Evolutionary conservation across 1,140 invertebrate genomes (phyloP), one percentile per base, ranked within the genome.

Genomic region (Macrostomum lignano): DNA sequence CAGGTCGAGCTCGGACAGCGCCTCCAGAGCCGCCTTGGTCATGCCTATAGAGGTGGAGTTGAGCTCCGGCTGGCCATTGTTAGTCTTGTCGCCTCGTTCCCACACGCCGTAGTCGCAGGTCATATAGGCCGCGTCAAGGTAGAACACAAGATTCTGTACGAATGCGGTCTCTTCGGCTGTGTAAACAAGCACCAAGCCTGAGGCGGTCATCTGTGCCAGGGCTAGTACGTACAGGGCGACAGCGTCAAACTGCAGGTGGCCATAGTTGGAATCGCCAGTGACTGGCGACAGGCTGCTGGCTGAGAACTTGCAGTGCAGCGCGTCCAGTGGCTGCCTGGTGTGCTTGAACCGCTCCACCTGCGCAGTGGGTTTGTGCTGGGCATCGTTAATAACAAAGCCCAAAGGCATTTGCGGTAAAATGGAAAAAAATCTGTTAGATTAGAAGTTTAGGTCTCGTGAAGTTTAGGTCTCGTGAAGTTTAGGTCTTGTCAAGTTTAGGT

Each of bases 51-150:
- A 93, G 48, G 79, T 93, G 2, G 88, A 81, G 64, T 98, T 98
- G 2, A 98, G 59, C 62, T 98, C 91, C 2, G 82, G 81, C 28
- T 93, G 64, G 28, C 91, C 82, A 62, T 93, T 81, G 61, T 98
- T 98, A 23, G 86, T 94, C 63, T 98, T 98, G 52, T 98, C 91
- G 17, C 91, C 91, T 51, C 91, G 65, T 59, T 96, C 88, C 91
- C 91, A 98, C 38, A 96, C 79, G 24, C 91, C 91, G 67, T 93
- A 98, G 62, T 98, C 91, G 59, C 70, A 33, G 29, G 44, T 35
- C 25, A 44, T 32, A 58, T 94, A 94, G 2, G 84, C 79, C 21
- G 77, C 77, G 57, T 94, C 84, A 51, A 94, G 93, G 49, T 93
- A 96, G 58, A 93, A 96, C 15, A 94, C 78, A 36, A 96, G 62